Conservation (phyloP, 2,888 invertebrate species). For the Tipula lateralis region DNA sequence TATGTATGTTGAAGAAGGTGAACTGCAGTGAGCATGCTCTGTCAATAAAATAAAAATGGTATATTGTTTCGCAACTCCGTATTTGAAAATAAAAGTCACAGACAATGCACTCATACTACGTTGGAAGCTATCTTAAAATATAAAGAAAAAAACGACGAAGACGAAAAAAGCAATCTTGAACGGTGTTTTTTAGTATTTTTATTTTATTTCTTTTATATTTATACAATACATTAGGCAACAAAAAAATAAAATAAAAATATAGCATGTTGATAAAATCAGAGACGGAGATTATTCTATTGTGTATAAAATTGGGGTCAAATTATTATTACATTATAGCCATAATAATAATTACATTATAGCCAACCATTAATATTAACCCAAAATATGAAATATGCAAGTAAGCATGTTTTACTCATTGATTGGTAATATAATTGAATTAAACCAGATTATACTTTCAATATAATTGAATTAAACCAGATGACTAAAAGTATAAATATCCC, state of each 20-base stretch:
- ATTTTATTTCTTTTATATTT: neutral
- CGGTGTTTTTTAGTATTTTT: neutral
- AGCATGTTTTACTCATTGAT: too few species aligned
- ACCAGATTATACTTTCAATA: too few species aligned
- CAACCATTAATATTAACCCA: too few species aligned
- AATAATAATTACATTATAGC: too few species aligned
- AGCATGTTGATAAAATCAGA: neutral
- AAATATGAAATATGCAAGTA: too few species aligned
- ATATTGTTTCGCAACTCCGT: neutral
- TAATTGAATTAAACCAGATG: too few species aligned
- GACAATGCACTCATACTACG: slow-evolving; percentile 24
- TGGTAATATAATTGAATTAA: too few species aligned
- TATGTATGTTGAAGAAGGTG: too few species aligned
- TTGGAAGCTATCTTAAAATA: neutral
- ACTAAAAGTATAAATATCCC: too few species aligned
- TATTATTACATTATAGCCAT: too few species aligned
- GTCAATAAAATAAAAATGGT: neutral
- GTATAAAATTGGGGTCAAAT: neutral
- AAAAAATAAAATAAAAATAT: neutral
- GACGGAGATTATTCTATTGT: neutral
- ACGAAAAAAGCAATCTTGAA: neutral
- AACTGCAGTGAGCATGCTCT: slow-evolving; percentile 27
- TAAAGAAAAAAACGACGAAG: neutral
- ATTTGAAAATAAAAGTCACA: neutral
- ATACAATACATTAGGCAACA: neutral